phyloP scores from a whole-genome alignment of 2,888 invertebrate genomes.

The Cheilosia urbana region DNA sequence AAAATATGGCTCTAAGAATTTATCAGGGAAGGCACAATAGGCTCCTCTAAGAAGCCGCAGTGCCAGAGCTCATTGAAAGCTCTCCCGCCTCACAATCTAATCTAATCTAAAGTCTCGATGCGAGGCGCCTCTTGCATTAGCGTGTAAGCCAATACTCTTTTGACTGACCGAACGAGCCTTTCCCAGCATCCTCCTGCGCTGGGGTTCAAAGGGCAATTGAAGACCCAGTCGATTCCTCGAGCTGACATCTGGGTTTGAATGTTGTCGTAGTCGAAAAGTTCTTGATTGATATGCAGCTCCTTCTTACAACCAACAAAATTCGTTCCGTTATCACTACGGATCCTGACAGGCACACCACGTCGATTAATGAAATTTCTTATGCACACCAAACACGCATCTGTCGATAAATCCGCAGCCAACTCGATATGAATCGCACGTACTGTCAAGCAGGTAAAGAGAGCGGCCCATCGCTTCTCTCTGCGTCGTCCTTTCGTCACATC shows the following conservation, averaged over 20 bases:
- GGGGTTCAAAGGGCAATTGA: constrained; percentile 63
- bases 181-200: constrained; percentile 76
- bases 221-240: constrained; percentile 17
- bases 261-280: neutral
- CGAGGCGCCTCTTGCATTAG: too few species aligned
- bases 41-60: too few species aligned
- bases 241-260: neutral
- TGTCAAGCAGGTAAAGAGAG: neutral
- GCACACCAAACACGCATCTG: neutral
- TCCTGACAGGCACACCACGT: too few species aligned
- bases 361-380: constrained; percentile 1
- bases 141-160: constrained; percentile 2
- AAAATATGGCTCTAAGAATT: too few species aligned
- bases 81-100: too few species aligned
- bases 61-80: too few species aligned
- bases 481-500: neutral
- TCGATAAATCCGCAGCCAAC: neutral
- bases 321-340: neutral
- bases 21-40: too few species aligned
- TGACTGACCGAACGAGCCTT: constrained; percentile 62
- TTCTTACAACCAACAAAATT: neutral
- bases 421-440: neutral
- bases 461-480: neutral
- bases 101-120: too few species aligned
- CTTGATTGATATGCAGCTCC: neutral